A percentile compares a stretch with the other conserved stretches of the same genome.
Evolutionary conservation across 2,888 invertebrate genomes (phyloP).

Genomic region (Sussaba pulchella): DNA sequence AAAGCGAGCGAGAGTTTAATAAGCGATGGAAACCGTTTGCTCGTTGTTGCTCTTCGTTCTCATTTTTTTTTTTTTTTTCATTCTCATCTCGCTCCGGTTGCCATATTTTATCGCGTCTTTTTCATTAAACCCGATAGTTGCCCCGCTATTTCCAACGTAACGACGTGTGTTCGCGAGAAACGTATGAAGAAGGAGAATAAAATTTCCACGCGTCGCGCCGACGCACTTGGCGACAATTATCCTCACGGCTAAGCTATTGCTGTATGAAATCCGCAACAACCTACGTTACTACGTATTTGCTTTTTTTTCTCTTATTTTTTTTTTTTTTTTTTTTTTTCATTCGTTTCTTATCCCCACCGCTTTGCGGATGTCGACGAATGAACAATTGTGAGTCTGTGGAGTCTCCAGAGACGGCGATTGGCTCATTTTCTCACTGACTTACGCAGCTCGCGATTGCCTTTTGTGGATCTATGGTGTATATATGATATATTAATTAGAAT

Average conservation of each 20-base stretch:
- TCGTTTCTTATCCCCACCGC: no score
- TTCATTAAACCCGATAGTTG: slow-evolving; percentile 13
- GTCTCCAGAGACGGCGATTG: slow-evolving; percentile 6
- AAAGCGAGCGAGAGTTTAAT: no score
- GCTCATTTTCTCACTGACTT: slow-evolving; percentile 17
- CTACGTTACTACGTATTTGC: slow-evolving; percentile 19
- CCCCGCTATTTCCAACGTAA: slow-evolving; percentile 43
- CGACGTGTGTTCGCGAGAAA: slow-evolving; percentile 9
- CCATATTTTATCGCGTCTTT: slow-evolving; percentile 30
- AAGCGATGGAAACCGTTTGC: no score
- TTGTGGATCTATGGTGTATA: not conserved
- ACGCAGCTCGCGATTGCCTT: not conserved
- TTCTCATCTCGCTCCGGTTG: slow-evolving; percentile 19
- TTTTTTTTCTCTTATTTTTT: not conserved
- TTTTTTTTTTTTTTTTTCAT: no score
- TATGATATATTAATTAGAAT: no score
- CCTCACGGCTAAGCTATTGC: slow-evolving; percentile 32
- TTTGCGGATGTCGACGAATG: not conserved
- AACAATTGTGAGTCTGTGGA: not conserved
- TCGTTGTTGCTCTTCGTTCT: not conserved
- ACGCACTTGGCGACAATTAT: slow-evolving; percentile 54
- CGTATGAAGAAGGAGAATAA: slow-evolving; percentile 31
- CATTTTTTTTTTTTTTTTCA: not conserved
- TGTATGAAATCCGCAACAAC: slow-evolving; percentile 25
- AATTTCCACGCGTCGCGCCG: slow-evolving; percentile 48